A percentile compares a stretch with the other conserved stretches of the same genome.
Conservation (phyloP, 1,140 invertebrate species). For the Leptopilina boulardi region DNA sequence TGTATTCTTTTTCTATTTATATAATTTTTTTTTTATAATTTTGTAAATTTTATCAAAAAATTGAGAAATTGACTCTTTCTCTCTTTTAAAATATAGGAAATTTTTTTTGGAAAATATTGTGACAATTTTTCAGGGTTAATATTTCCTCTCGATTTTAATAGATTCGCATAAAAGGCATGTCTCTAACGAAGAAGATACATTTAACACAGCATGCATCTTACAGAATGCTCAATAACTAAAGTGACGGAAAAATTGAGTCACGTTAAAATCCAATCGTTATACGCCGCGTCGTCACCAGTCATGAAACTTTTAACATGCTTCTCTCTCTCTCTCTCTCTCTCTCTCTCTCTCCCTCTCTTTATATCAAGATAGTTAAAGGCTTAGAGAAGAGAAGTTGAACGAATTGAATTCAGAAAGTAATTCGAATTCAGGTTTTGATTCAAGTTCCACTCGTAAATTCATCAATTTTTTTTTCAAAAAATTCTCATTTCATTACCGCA, state of each 20-base stretch:
- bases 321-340: neutral
- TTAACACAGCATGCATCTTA: too few relatives aligned
- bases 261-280: too few relatives aligned
- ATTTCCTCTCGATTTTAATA: too few relatives aligned
- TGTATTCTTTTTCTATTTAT: too few relatives aligned
- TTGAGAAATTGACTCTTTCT: too few relatives aligned
- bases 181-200: neutral
- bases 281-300: too few relatives aligned
- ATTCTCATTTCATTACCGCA: neutral
- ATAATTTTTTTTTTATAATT: too few relatives aligned
- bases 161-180: too few relatives aligned
- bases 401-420: neutral
- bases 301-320: neutral
- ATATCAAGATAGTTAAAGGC: constrained; percentile 11
- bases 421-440: neutral
- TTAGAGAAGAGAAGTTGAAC: neutral
- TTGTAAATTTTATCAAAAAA: too few relatives aligned
- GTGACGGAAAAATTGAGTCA: neutral
- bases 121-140: too few relatives aligned
- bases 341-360: neutral
- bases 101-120: too few relatives aligned
- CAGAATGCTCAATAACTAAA: neutral
- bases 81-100: too few relatives aligned
- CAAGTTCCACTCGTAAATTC: constrained; percentile 4
- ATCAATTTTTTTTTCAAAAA: neutral